Percentiles rank a stretch among this genome's conserved stretches.
These are phyloP conservation scores for Psettodes erumei DNA, from an alignment of 2,113 vertebrate species.

Conservation along the genomic window DNA sequence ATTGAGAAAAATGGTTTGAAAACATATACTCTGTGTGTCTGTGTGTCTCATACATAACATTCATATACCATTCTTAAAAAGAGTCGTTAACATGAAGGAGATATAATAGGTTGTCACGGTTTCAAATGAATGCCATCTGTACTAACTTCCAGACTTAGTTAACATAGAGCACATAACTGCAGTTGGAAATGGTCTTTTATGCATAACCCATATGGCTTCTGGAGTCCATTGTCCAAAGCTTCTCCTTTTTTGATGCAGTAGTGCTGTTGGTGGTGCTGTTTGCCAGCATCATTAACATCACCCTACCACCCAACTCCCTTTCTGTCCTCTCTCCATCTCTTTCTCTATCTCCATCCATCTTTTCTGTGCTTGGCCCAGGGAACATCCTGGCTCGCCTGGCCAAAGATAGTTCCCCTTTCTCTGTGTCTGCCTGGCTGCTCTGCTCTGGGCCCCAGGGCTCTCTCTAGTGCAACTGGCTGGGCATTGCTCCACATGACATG, in stretches of 20 bases:
- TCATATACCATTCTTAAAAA: too few relatives aligned
- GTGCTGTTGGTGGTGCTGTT: slow-evolving; percentile 15
- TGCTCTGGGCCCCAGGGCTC: slow-evolving; percentile 37
- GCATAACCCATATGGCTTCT: background rate
- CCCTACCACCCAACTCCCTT: background rate
- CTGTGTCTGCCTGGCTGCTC: slow-evolving; percentile 48
- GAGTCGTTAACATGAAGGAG: too few relatives aligned
- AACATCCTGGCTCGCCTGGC: slow-evolving; percentile 22
- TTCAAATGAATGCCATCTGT: background rate
- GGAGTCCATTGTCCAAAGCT: background rate
- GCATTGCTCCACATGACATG: slow-evolving; percentile 66
- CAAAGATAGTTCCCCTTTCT: slow-evolving; percentile 48
- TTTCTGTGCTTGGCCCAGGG: slow-evolving; percentile 36
- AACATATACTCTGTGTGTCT: background rate
- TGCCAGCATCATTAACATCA: slow-evolving; percentile 19
- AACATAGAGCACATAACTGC: background rate
- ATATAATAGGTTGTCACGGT: background rate
- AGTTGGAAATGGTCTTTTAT: background rate
- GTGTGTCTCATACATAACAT: background rate
- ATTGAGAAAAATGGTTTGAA: background rate
- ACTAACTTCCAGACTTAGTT: too few relatives aligned
- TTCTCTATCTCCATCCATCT: background rate
- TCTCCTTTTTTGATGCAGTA: slow-evolving; percentile 14
- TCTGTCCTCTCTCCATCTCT: slow-evolving; percentile 22
- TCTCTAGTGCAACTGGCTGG: slow-evolving; percentile 56